Evolutionary conservation across 2,888 invertebrate species (phyloP), one percentile per base, ranked within the genome.

Genomic region (Pollenia labialis): DNA sequence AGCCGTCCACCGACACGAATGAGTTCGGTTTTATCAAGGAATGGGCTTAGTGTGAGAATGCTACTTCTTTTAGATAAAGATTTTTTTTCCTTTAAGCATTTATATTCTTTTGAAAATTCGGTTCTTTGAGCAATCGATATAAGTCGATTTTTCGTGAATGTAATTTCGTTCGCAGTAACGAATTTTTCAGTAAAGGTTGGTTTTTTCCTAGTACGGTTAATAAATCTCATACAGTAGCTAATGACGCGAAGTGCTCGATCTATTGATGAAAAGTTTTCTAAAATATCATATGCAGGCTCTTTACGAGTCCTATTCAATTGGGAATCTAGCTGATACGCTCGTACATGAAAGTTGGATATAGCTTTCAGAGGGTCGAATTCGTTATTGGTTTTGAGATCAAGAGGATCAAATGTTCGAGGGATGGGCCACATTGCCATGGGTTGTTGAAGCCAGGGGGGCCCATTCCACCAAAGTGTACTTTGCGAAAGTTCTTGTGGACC

Each of bases 1-100:
- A 85, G 56, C 0, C 77, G n/a, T 3, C 81, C 81, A 18, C 62
- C 75, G 4, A 85, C 76, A 32, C 75, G 76, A 40, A 82, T 56
- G 3, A 82, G 11, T 3, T 50, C 46, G 1, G 80, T 40, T 16
- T 62, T 6, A 23, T 86, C 88, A 2, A 88, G 60, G 16, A 83
- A 68, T 11, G 81, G 83, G 40, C 62, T 88, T 9, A 84, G n/a
- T 0, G 83, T 18, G 2, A 87, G 52, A 1, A 77, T 50, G 1
- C 71, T 12, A 50, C 74, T 77, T 23, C 50, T 64, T 18, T 42
- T 23, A 23, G 18, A 23, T 23, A 23, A 23, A 23, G 16, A n/a
- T 10, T 50, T 50, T 62, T 48, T 50, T 40, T 56, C 14, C 14
- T 50, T 16, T 66, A 64, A 14, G 11, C 40, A 23, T n/a, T 48